Evolutionary conservation across 2,888 invertebrate genomes (phyloP), one percentile per base, ranked within the genome.

Genomic region (Cryptosula pallasiana): DNA sequence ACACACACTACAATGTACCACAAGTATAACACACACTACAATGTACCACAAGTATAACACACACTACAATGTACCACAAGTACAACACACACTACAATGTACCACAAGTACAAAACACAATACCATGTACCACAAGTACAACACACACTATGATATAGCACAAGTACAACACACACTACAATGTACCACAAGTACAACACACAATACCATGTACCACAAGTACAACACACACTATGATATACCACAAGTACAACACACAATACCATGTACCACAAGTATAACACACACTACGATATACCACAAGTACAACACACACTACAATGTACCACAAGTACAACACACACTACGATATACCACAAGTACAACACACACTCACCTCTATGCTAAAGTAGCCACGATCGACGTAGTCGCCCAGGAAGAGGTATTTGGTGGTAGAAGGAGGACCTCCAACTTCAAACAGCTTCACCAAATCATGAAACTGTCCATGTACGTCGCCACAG

Each of bases 331-430:
- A 90, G 89, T 99, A 99, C 85, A 99, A 90, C 86, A 99, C 98
- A 90, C 99, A 99, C 93, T 94, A 71, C 9, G 75, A 74, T 20
- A 45, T 20, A 45, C 5, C 5, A 45, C 45, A 45, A n/a, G n/a
- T n/a, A n/a, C n/a, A n/a, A n/a, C n/a, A 27, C 9, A 9, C 9
- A 45, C 82, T 81, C 78, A 88, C 88, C 86, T 98, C 98, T 90
- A 98, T 97, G 91, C 96, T 96, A 90, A 98, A 98, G 89, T 98
- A 98, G 87, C 98, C 98, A 90, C 98, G 90, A 89, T 98, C 98
- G 86, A 98, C 98, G 89, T 98, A 98, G 88, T 98, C 98, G 83
- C 98, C 98, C 86, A 98, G 91, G 90, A 99, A 99, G 87, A 99
- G 93, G 90, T 99, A 99, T 89, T 97, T 95, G 86, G 98, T 99